These are phyloP conservation scores for Microchrysa polita DNA, from an alignment of 2,888 invertebrate species.

Conservation along the genomic window DNA sequence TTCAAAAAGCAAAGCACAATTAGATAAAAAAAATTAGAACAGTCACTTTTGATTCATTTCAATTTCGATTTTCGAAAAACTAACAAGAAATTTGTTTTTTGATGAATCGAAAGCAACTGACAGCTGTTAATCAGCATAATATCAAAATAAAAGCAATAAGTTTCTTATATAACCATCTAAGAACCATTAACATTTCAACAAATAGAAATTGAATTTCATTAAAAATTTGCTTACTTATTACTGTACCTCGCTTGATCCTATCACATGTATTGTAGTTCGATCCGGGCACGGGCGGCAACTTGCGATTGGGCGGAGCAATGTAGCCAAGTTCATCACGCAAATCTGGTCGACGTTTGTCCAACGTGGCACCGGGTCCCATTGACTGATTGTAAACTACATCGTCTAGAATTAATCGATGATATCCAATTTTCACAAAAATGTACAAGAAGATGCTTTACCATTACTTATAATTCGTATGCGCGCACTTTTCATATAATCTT, in stretches of 20 bases:
- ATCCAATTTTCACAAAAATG: constrained; percentile 56
- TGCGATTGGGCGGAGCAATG: constrained; percentile 92
- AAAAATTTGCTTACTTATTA: constrained; percentile 78
- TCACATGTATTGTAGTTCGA: constrained; percentile 95
- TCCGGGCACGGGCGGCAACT: constrained; percentile 90
- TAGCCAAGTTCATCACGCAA: constrained; percentile 90
- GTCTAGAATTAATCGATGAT: constrained; percentile 72
- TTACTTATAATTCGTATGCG: constrained; percentile 46
- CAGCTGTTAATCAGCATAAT: background rate
- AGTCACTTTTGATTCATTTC: background rate
- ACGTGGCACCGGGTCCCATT: constrained; percentile 75
- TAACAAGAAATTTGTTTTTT: background rate
- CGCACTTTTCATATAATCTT: constrained; percentile 19
- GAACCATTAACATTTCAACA: constrained; percentile 47
- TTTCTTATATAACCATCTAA: background rate
- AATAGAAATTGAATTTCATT: constrained; percentile 54
- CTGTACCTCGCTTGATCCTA: constrained; percentile 92
- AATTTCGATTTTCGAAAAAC: background rate
- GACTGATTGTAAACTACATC: constrained; percentile 92
- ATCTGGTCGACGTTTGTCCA: constrained; percentile 85
- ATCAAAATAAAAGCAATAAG: background rate
- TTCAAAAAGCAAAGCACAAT: constrained; percentile 11
- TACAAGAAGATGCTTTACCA: constrained; percentile 63
- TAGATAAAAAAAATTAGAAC: background rate
- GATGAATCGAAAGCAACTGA: background rate